phyloP scores from a whole-genome alignment of 2,113 vertebrate species.

The Pelodiscus sinensis region DNA sequence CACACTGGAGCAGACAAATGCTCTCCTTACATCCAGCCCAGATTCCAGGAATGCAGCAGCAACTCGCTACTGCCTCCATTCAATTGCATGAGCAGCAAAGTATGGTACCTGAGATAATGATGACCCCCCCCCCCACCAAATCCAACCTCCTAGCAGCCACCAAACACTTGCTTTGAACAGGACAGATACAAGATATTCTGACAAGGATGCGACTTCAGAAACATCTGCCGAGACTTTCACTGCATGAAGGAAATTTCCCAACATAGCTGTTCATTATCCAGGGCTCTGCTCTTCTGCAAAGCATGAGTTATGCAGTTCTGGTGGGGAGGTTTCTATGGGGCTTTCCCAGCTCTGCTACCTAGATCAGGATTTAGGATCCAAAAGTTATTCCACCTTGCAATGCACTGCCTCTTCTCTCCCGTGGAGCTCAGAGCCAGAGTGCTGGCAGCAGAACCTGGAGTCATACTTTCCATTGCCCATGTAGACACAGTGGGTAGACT shows the following conservation, averaged over 20 bases:
- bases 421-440: background rate
- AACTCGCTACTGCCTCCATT: background rate
- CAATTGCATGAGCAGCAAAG: background rate
- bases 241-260: slow-evolving; percentile 26
- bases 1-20: background rate
- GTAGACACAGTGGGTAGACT: too few species aligned
- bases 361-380: background rate
- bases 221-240: slow-evolving; percentile 20
- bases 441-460: background rate
- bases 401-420: too few species aligned
- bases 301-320: background rate
- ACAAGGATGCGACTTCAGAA: background rate
- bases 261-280: slow-evolving; percentile 1
- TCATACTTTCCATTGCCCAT: background rate
- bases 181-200: background rate
- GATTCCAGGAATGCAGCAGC: background rate
- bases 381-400: background rate
- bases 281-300: background rate
- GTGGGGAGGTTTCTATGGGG: background rate
- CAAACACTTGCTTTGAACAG: background rate
- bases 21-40: background rate
- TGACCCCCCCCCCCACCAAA: too few species aligned
- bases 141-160: background rate
- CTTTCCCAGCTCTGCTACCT: background rate
- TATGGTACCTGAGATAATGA: background rate